Evolutionary conservation across 1,140 invertebrate species (phyloP).

Genomic region (Frieseomelitta varia): DNA sequence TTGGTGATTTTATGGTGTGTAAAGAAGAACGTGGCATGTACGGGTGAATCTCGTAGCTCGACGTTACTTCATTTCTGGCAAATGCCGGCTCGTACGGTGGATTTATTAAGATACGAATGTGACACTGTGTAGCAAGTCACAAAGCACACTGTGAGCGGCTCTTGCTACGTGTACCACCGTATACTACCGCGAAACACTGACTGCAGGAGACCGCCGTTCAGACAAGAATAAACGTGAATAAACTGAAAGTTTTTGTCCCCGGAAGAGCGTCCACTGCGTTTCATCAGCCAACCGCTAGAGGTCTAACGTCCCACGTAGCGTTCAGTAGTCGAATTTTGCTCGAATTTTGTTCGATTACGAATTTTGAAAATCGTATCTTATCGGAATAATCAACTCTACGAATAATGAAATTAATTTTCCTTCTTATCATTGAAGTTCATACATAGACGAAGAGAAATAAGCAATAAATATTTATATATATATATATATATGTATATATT

Average conservation of each 20-base stretch:
- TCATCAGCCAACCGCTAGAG: constrained; percentile 30
- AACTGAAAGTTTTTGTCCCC: constrained; percentile 47
- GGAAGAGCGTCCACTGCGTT: constrained; percentile 40
- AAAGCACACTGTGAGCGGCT: neutral
- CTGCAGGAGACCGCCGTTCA: constrained; percentile 27
- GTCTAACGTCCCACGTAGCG: neutral
- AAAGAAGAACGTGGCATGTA: constrained; percentile 8
- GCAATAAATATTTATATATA: neutral
- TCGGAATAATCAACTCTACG: neutral
- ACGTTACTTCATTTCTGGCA: constrained; percentile 29
- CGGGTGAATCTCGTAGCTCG: neutral
- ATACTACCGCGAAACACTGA: constrained; percentile 7
- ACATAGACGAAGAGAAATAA: neutral
- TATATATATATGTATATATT: neutral
- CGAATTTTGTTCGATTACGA: no score
- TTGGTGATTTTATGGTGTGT: neutral
- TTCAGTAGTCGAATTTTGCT: neutral
- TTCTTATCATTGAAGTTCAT: no score
- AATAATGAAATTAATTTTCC: neutral
- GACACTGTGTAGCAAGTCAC: neutral
- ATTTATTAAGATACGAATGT: neutral
- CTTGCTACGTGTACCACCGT: constrained; percentile 4
- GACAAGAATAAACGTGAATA: constrained; percentile 41
- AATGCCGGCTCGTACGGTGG: constrained; percentile 8
- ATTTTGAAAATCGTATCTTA: neutral